Evolutionary conservation across 2,888 invertebrate genomes (phyloP).

Genomic region (Nowickia ferox): DNA sequence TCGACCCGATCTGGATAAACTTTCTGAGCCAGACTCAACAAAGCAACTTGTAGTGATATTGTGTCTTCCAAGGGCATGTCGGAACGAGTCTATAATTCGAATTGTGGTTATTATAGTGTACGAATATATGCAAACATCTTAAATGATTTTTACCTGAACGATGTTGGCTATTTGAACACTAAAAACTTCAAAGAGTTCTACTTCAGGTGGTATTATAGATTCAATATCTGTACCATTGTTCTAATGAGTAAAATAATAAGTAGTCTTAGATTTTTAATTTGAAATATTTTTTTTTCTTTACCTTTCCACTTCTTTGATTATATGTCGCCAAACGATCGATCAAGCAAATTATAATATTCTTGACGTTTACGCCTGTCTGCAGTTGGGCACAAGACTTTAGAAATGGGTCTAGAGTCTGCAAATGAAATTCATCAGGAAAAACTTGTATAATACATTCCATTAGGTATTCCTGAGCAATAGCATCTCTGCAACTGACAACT

Average conservation of each 20-base stretch:
- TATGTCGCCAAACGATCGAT: constrained; percentile 95
- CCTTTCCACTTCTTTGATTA: constrained; percentile 89
- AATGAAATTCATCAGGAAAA: constrained; percentile 99
- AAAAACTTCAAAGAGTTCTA: constrained; percentile 98
- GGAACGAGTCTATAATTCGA: constrained; percentile 88
- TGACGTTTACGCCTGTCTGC: constrained; percentile 97
- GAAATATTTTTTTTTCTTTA: constrained; percentile 52
- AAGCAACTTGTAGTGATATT: constrained; percentile 96
- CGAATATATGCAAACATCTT: neutral
- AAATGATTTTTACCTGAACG: constrained; percentile 87
- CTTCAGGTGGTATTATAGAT: constrained; percentile 90
- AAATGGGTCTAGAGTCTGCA: constrained; percentile 97
- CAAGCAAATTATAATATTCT: constrained; percentile 98
- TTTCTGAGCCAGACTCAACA: constrained; percentile 96
- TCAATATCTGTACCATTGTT: constrained; percentile 84
- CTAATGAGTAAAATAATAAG: constrained; percentile 69
- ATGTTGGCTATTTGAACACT: constrained; percentile 98
- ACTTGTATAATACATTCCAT: constrained; percentile 99
- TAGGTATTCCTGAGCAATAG: constrained; percentile 99
- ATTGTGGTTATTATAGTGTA: neutral
- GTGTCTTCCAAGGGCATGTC: constrained; percentile 98
- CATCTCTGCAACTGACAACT: constrained; percentile 98
- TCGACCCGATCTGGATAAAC: constrained; percentile 97
- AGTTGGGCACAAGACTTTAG: constrained; percentile 98
- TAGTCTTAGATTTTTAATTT: neutral